Conservation (phyloP, 2,888 invertebrate genomes). For the Leucophenga montana region DNA sequence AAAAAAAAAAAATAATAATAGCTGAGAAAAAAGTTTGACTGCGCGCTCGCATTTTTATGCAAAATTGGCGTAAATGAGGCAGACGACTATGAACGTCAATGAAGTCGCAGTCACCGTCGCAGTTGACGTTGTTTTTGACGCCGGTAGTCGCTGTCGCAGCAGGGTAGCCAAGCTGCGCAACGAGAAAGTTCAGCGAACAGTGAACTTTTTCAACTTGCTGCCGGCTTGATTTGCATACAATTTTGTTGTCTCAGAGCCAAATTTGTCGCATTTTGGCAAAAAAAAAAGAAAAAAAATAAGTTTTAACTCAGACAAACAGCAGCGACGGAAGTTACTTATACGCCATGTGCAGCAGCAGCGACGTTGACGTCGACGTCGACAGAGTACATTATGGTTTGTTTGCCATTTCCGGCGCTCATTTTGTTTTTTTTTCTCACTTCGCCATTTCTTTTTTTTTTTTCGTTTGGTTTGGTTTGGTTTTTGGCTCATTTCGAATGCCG, state of each 20-base stretch:
- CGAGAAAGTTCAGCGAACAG: conserved; percentile 62
- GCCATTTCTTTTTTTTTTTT: conserved; percentile 16
- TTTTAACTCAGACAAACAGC: conserved; percentile 33
- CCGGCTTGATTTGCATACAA: conserved; percentile 65
- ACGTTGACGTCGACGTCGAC: conserved; percentile 38
- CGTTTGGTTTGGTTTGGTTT: background rate
- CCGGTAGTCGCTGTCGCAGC: conserved; percentile 2
- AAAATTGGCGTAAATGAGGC: conserved; percentile 68
- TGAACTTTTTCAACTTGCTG: conserved; percentile 59
- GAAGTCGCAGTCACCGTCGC: conserved; percentile 46
- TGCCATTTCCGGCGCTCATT: conserved; percentile 59
- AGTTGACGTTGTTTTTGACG: background rate
- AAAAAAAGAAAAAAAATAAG: background rate
- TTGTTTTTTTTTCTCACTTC: conserved; percentile 29
- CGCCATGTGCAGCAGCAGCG: conserved; percentile 18
- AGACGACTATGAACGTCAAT: conserved; percentile 66
- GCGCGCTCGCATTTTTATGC: conserved; percentile 60
- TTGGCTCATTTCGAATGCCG: conserved; percentile 31
- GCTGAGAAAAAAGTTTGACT: conserved; percentile 30
- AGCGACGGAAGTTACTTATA: conserved; percentile 54
- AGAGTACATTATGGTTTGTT: conserved; percentile 64
- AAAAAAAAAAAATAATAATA: background rate
- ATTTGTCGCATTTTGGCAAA: conserved; percentile 50
- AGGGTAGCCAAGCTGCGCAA: background rate
- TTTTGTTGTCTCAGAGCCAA: conserved; percentile 56